A percentile compares a stretch with the other conserved stretches of the same genome.
Evolutionary conservation across 1,140 invertebrate genomes (phyloP).

Genomic region (Apis laboriosa): DNA sequence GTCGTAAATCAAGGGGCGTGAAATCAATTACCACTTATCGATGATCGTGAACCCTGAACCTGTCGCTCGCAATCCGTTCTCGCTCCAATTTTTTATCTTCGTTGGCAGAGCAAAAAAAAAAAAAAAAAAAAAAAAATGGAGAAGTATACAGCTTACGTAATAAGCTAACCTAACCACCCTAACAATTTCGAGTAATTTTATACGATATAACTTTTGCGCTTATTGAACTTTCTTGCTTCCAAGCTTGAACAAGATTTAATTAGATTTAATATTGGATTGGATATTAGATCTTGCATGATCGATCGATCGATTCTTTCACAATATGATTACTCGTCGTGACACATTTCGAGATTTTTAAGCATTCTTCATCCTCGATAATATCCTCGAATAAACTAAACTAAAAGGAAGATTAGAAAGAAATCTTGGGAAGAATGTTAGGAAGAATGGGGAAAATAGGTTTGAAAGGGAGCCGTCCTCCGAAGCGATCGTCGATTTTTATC

Average conservation of each 20-base stretch:
- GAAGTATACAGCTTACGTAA: background rate
- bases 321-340: too few relatives aligned
- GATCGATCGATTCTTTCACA: too few relatives aligned
- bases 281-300: too few relatives aligned
- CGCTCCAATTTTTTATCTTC: background rate
- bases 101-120: background rate
- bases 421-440: background rate
- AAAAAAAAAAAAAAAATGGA: background rate
- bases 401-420: background rate
- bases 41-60: slow-evolving; percentile 60
- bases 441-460: slow-evolving; percentile 8
- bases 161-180: background rate
- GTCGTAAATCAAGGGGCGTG: slow-evolving; percentile 79
- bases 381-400: too few relatives aligned
- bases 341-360: too few relatives aligned
- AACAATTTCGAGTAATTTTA: too few relatives aligned
- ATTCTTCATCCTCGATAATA: too few relatives aligned
- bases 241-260: too few relatives aligned
- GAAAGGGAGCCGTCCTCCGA: slow-evolving; percentile 29
- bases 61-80: slow-evolving; percentile 45
- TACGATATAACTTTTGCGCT: too few relatives aligned
- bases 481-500: slow-evolving; percentile 50
- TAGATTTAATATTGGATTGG: too few relatives aligned
- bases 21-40: slow-evolving; percentile 81
- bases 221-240: too few relatives aligned